Percentiles rank a stretch among this genome's conserved stretches.
These are phyloP conservation scores for Chloroceryle amazona DNA, from an alignment of 2,797 vertebrate genomes.

Conservation along the genomic window DNA sequence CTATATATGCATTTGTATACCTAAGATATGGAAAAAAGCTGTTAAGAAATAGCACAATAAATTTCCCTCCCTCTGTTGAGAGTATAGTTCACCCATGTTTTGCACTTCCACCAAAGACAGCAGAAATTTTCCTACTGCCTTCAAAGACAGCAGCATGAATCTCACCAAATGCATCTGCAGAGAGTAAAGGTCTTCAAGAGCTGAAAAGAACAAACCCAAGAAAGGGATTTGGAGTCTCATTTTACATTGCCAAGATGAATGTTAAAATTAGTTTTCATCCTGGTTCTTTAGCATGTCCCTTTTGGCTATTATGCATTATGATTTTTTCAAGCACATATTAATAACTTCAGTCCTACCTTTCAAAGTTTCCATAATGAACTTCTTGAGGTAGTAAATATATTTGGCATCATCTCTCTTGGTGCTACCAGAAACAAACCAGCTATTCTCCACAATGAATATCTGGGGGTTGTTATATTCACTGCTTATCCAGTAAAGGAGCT, in stretches of 20 bases:
- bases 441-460: conserved; percentile 95
- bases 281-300: neutral
- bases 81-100: neutral
- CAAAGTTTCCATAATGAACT: conserved; percentile 92
- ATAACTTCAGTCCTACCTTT: conserved; percentile 86
- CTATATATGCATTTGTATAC: neutral
- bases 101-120: neutral
- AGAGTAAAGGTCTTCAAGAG: neutral
- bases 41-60: neutral
- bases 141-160: neutral
- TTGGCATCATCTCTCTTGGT: conserved; percentile 93
- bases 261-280: conserved; percentile 8
- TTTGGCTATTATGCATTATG: neutral
- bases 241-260: neutral
- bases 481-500: conserved; percentile 94
- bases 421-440: conserved; percentile 92
- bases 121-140: neutral
- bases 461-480: conserved; percentile 91
- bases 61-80: neutral
- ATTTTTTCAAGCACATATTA: conserved; percentile 9
- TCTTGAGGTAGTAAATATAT: conserved; percentile 96
- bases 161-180: neutral
- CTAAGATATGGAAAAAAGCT: neutral
- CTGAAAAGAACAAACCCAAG: neutral
- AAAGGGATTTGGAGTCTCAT: neutral